Conservation (phyloP, 2,113 vertebrate species). For the Nyctereutes procyonoides region DNA sequence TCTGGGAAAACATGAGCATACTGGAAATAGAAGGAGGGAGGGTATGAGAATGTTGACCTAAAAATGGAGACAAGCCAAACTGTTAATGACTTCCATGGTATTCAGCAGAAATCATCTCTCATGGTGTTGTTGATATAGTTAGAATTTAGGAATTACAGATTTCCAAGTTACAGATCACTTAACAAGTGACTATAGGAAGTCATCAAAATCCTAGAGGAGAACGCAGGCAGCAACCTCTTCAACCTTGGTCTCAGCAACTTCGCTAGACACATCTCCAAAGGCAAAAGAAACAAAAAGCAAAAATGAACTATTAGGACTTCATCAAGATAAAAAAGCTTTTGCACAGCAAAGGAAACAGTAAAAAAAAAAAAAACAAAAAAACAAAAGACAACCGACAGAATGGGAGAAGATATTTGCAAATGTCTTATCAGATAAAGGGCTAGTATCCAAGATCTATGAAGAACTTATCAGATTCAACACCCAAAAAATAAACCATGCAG, state of each 20-base stretch:
- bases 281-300: not conserved
- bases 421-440: too few relatives aligned
- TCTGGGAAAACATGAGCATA: constrained; percentile 76
- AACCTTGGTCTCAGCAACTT: not conserved
- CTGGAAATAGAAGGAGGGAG: constrained; percentile 64
- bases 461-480: too few relatives aligned
- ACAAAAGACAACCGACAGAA: too few relatives aligned
- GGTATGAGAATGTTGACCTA: constrained; percentile 22
- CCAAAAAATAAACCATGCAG: too few relatives aligned
- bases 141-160: constrained; percentile 21
- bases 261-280: not conserved
- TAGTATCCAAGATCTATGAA: too few relatives aligned
- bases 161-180: constrained; percentile 19
- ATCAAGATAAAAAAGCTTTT: too few relatives aligned
- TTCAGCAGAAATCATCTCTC: constrained; percentile 57
- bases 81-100: constrained; percentile 60
- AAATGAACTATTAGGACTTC: not conserved
- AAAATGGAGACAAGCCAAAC: constrained; percentile 65
- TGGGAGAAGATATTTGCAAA: too few relatives aligned
- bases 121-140: not conserved
- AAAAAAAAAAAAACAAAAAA: too few relatives aligned
- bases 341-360: too few relatives aligned
- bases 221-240: not conserved
- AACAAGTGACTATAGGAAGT: constrained; percentile 2
- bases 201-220: not conserved